Percentiles rank a stretch among this genome's conserved stretches.
Evolutionary conservation across 2,888 invertebrate species (phyloP).

Genomic region (Leuctra nigra): DNA sequence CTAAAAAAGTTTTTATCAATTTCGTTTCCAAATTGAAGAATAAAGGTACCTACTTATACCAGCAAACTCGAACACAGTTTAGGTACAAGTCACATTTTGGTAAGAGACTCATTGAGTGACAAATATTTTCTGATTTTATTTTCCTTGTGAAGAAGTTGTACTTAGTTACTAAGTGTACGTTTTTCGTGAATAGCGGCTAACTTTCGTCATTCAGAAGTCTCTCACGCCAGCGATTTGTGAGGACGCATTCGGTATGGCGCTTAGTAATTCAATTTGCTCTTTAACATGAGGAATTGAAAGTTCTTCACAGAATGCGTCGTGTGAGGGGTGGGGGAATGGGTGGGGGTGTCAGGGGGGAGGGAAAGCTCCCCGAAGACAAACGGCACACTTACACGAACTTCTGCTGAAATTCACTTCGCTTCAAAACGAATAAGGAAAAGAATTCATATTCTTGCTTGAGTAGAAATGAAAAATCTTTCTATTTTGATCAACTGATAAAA

Average conservation of each 20-base stretch:
- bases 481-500: constrained; percentile 13
- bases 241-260: not conserved
- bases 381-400: constrained; percentile 15
- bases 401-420: constrained; percentile 13
- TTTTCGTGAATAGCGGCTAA: too few relatives aligned
- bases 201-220: too few relatives aligned
- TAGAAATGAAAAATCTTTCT: constrained; percentile 16
- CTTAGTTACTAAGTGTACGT: too few relatives aligned
- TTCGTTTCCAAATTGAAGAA: too few relatives aligned
- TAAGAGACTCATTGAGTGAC: too few relatives aligned
- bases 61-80: too few relatives aligned
- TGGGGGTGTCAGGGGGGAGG: not conserved
- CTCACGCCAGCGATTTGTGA: constrained; percentile 2
- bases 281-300: constrained; percentile 10
- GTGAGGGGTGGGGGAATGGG: not conserved
- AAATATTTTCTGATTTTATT: too few relatives aligned
- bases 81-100: too few relatives aligned
- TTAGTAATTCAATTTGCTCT: constrained; percentile 9
- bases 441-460: constrained; percentile 6
- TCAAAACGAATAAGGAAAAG: constrained; percentile 5
- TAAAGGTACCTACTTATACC: too few relatives aligned
- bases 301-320: constrained; percentile 1
- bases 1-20: too few relatives aligned
- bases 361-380: constrained; percentile 4
- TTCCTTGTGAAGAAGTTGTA: too few relatives aligned